Percentiles rank a stretch among this genome's conserved stretches.
phyloP scores from a whole-genome alignment of 2,888 invertebrate genomes.

The Trachelus tabidus region DNA sequence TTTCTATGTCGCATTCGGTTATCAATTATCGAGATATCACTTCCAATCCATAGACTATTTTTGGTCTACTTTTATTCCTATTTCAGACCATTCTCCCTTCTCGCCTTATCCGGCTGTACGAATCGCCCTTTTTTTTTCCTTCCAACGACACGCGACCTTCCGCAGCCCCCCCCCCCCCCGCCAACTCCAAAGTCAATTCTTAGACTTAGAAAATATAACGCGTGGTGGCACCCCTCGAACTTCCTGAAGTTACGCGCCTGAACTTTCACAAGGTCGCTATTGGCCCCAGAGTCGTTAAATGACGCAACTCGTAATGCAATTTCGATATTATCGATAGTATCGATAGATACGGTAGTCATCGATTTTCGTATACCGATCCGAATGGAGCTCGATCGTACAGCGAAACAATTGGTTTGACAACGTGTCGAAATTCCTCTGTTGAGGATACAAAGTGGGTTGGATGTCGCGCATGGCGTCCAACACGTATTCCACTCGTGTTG shows the following conservation, averaged over 20 bases:
- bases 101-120: neutral
- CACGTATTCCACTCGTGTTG: neutral
- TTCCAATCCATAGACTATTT: neutral
- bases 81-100: neutral
- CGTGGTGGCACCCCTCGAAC: neutral
- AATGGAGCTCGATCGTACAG: neutral
- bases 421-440: neutral
- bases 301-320: neutral
- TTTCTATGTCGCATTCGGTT: neutral
- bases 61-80: neutral
- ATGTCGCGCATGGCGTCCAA: neutral
- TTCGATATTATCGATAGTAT: neutral
- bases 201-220: neutral
- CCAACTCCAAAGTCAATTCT: neutral
- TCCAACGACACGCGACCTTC: neutral
- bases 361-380: neutral
- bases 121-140: neutral
- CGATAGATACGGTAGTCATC: neutral
- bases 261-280: neutral
- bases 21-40: neutral
- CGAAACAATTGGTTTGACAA: neutral
- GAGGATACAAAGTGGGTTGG: neutral
- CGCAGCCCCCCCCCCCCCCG: too few species aligned
- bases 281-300: neutral
- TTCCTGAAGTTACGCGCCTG: neutral